Evolutionary conservation across 2,888 invertebrate genomes (phyloP).

Genomic region (Diarsia mendica): DNA sequence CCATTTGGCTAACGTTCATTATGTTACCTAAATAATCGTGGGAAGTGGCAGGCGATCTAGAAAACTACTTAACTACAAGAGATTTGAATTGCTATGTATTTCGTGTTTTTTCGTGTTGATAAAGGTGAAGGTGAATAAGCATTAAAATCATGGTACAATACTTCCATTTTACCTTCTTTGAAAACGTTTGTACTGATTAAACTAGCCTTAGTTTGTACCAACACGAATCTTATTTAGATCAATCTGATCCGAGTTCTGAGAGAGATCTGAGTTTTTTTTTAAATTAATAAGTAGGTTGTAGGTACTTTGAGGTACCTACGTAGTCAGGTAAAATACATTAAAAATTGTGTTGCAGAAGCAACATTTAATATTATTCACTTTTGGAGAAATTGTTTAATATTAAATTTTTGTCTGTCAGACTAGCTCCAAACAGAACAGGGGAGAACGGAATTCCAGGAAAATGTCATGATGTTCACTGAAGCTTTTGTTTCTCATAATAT

Average conservation of each 20-base stretch:
- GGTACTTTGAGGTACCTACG: too few relatives aligned
- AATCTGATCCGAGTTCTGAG: too few relatives aligned
- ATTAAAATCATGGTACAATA: not conserved
- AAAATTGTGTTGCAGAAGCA: not conserved
- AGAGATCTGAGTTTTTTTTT: too few relatives aligned
- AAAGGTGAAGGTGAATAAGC: not conserved
- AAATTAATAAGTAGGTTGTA: too few relatives aligned
- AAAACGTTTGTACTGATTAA: not conserved
- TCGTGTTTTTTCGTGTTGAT: conserved; percentile 13
- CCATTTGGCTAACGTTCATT: conserved; percentile 32
- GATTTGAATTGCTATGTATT: conserved; percentile 31
- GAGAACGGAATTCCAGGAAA: not conserved
- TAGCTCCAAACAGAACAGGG: too few relatives aligned
- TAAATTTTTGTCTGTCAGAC: not conserved
- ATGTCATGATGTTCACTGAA: not conserved
- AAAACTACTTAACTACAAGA: conserved; percentile 10
- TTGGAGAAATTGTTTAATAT: not conserved
- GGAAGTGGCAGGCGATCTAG: conserved; percentile 24
- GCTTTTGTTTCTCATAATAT: too few relatives aligned
- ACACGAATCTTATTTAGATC: not conserved
- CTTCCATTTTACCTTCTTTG: not conserved
- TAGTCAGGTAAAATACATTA: not conserved
- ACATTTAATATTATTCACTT: not conserved
- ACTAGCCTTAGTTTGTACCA: not conserved
- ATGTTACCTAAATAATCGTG: not conserved